phyloP scores from a whole-genome alignment of 2,113 vertebrate genomes.

The Penelope pileata region DNA sequence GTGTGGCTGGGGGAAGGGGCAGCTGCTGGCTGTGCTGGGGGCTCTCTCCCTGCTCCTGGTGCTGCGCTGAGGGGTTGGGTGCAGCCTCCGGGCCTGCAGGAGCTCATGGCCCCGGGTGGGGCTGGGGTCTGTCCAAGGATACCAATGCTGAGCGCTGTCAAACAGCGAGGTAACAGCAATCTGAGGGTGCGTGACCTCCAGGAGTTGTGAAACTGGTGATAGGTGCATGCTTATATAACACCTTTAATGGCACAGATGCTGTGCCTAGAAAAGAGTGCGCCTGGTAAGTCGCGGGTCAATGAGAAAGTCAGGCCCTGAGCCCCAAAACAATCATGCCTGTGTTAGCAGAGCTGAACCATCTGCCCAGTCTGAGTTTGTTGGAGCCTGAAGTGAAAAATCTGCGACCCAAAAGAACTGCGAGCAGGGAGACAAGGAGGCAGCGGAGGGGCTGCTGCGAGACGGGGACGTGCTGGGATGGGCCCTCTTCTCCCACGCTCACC shows the following conservation, averaged over 20 bases:
- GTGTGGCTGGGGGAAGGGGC: not conserved
- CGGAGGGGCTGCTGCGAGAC: not conserved
- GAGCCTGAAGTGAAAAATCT: constrained; percentile 29
- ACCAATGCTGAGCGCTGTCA: not conserved
- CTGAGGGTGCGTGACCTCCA: not conserved
- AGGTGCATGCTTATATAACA: accelerated
- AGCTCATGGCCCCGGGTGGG: not conserved
- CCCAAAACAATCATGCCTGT: not conserved
- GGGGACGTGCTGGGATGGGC: not conserved
- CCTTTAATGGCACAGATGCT: accelerated
- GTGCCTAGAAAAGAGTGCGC: not conserved
- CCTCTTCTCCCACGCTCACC: not conserved
- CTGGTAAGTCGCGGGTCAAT: not conserved
- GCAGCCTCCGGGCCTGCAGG: not conserved
- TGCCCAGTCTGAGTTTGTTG: not conserved
- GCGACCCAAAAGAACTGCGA: not conserved
- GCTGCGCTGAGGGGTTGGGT: not conserved
- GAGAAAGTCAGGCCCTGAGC: not conserved
- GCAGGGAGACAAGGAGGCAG: not conserved
- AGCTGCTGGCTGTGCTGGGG: not conserved
- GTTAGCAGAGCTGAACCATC: not conserved
- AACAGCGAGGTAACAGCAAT: not conserved
- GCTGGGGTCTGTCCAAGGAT: not conserved
- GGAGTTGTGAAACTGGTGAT: not conserved
- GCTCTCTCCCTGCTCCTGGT: accelerated